These are phyloP conservation scores for Cerastis rubricosa DNA, from an alignment of 2,888 invertebrate genomes.

Conservation along the genomic window DNA sequence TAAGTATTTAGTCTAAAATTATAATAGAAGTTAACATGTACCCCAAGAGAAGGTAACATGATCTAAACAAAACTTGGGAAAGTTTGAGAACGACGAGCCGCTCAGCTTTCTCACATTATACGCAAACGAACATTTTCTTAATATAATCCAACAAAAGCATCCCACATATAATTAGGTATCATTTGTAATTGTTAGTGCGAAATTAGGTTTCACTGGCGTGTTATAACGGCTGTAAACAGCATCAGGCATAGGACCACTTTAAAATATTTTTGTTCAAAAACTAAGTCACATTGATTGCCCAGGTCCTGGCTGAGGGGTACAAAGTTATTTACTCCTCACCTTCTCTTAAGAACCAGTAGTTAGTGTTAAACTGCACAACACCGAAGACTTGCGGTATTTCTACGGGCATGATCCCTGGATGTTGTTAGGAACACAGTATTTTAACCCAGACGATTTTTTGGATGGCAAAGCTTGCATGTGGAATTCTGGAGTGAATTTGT, in stretches of 20 bases:
- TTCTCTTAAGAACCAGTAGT: conserved; percentile 94
- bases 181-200: neutral
- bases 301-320: conserved; percentile 74
- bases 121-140: neutral
- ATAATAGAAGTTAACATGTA: too few relatives aligned
- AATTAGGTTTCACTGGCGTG: neutral
- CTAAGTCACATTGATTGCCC: conserved; percentile 8
- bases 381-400: conserved; percentile 93
- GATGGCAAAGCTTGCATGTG: conserved; percentile 99
- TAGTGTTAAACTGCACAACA: conserved; percentile 91
- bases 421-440: conserved; percentile 80
- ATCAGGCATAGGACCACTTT: neutral
- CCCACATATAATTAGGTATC: neutral
- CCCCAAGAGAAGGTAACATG: neutral
- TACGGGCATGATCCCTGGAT: conserved; percentile 93
- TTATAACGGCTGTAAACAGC: neutral
- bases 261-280: neutral
- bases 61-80: neutral
- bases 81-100: too few relatives aligned
- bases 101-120: neutral
- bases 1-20: conserved; percentile 63
- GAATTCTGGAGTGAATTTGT: conserved; percentile 97
- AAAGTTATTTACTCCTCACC: conserved; percentile 94
- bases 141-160: neutral
- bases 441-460: conserved; percentile 91